Evolutionary conservation across 2,113 vertebrate species (phyloP).

Genomic region (Cyprinodon tularosa): DNA sequence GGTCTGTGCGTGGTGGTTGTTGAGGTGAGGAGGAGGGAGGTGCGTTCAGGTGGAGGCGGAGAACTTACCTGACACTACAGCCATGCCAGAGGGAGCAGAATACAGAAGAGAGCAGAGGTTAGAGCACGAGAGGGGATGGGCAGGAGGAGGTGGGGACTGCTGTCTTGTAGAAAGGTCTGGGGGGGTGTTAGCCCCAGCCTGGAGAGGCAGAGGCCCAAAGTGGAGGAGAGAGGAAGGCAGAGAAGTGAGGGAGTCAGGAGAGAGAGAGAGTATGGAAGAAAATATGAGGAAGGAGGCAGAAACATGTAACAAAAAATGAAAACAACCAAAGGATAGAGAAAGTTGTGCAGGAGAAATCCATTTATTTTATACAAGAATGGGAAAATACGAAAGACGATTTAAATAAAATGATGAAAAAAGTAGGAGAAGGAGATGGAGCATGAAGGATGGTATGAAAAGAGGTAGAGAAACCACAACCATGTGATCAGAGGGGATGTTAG

Average conservation of each 20-base stretch:
- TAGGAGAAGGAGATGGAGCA: conserved; percentile 14
- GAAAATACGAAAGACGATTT: conserved; percentile 15
- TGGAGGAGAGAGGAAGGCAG: conserved; percentile 79
- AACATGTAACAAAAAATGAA: conserved; percentile 30
- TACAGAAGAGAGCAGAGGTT: conserved; percentile 99
- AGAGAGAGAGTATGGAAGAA: conserved; percentile 20
- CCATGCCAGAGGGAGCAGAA: conserved; percentile 98
- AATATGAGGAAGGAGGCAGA: conserved; percentile 19
- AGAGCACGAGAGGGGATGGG: conserved; percentile 94
- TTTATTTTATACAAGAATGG: conserved; percentile 42
- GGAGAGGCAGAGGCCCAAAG: conserved; percentile 85
- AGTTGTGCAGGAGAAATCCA: conserved; percentile 54
- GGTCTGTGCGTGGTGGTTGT: conserved; percentile 7
- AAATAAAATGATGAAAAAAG: conserved; percentile 11
- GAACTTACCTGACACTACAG: conserved; percentile 98
- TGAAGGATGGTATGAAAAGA: conserved; percentile 42
- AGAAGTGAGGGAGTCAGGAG: conserved; percentile 56
- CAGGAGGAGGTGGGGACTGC: conserved; percentile 92
- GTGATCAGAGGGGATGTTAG: conserved; percentile 28
- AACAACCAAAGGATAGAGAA: conserved; percentile 26
- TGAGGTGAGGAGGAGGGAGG: conserved; percentile 29
- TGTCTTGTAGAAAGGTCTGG: conserved; percentile 94
- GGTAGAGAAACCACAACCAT: conserved; percentile 40
- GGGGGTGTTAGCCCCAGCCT: conserved; percentile 73
- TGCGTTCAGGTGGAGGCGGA: conserved; percentile 77